These are phyloP conservation scores for Morinoia aosen DNA, from an alignment of 2,888 invertebrate genomes.

Conservation along the genomic window DNA sequence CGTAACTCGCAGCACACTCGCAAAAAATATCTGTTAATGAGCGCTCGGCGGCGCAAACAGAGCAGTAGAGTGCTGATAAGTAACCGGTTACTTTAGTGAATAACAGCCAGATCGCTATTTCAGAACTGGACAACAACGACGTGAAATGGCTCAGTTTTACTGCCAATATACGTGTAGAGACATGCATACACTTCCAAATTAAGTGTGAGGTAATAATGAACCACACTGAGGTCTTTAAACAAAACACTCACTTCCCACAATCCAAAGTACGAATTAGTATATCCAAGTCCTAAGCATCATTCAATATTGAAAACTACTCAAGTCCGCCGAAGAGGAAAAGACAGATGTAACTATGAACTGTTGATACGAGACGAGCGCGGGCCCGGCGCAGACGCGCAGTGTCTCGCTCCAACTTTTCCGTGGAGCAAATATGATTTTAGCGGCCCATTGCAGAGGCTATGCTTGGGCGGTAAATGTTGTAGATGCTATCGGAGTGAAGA, in stretches of 20 bases:
- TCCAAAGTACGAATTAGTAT: neutral
- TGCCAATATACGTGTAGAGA: neutral
- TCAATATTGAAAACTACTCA: neutral
- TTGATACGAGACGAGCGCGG: no score
- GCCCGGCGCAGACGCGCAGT: neutral
- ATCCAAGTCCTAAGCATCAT: neutral
- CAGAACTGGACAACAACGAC: neutral
- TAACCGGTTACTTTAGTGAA: neutral
- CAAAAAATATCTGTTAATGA: neutral
- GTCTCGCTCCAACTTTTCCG: neutral
- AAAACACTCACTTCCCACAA: neutral
- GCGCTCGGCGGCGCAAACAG: neutral
- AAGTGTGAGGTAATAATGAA: neutral
- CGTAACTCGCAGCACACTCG: neutral
- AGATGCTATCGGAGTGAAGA: neutral
- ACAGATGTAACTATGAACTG: neutral
- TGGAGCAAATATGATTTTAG: no score
- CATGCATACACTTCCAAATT: neutral
- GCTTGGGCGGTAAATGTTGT: no score
- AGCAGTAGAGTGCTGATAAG: neutral
- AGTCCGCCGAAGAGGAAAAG: neutral
- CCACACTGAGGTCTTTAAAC: neutral
- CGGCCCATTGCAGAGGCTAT: no score
- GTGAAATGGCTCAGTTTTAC: neutral
- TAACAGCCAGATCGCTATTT: neutral